Evolutionary conservation across 2,888 invertebrate genomes (phyloP).

Genomic region (Trachelus tabidus): DNA sequence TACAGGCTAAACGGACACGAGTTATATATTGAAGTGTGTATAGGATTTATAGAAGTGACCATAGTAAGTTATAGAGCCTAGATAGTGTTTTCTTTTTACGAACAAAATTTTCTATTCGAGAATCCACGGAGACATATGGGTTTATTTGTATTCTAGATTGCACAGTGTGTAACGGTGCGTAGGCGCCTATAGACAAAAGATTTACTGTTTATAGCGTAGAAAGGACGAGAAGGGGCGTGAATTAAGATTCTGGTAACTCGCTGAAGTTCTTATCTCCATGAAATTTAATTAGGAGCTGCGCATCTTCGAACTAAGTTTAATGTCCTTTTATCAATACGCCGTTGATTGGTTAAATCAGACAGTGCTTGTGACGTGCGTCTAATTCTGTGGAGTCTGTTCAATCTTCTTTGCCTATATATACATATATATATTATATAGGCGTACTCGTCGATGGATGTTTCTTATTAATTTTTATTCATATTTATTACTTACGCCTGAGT

Average conservation of each 20-base stretch:
- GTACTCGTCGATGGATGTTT: not conserved
- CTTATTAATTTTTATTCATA: not conserved
- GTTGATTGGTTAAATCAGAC: conserved; percentile 10
- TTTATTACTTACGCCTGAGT: not conserved
- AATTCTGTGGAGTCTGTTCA: not conserved
- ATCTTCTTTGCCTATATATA: not conserved
- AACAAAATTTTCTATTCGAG: not conserved
- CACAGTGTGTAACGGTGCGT: not conserved
- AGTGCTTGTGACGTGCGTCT: not conserved
- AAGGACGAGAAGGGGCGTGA: not conserved
- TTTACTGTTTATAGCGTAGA: not conserved
- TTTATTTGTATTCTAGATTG: not conserved
- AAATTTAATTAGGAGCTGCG: not conserved
- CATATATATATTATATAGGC: not conserved
- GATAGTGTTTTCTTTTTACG: not conserved
- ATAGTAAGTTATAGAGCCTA: not conserved
- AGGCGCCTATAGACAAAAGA: not conserved
- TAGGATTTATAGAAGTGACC: not conserved
- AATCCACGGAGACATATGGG: not conserved
- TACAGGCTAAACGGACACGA: not conserved
- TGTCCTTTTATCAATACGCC: conserved; percentile 1
- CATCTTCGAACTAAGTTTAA: not conserved
- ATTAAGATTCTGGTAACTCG: not conserved
- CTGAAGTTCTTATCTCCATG: not conserved
- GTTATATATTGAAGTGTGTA: not conserved